phyloP scores from a whole-genome alignment of 2,888 invertebrate genomes.

The Pogonocherus hispidulus region DNA sequence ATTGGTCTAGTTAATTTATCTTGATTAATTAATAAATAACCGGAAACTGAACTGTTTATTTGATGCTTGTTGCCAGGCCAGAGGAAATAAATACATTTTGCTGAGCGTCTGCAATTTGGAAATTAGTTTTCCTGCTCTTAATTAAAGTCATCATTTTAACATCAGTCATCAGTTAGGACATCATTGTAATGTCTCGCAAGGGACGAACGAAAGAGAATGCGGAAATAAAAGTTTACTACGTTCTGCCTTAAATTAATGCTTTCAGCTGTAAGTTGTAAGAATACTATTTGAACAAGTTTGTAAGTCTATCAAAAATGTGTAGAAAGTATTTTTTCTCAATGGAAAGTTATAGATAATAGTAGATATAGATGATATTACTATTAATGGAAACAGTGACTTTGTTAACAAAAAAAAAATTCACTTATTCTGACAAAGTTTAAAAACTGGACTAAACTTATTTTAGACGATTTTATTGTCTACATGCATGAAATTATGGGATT shows the following conservation, averaged over 20 bases:
- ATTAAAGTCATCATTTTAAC: slow-evolving; percentile 16
- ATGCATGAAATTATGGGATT: too few relatives aligned
- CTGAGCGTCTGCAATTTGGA: slow-evolving; percentile 1
- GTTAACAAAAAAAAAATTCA: too few relatives aligned
- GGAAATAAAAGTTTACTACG: slow-evolving; percentile 1
- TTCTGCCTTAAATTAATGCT: neutral
- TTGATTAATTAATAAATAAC: neutral
- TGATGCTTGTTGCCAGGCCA: neutral
- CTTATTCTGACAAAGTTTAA: too few relatives aligned
- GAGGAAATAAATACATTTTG: slow-evolving; percentile 4
- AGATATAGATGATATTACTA: too few relatives aligned
- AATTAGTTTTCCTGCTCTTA: slow-evolving; percentile 6
- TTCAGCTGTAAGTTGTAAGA: neutral
- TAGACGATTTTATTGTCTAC: too few relatives aligned
- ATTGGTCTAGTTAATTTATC: neutral
- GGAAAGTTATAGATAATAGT: too few relatives aligned
- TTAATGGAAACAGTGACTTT: too few relatives aligned
- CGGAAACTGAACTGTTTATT: neutral
- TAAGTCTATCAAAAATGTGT: neutral
- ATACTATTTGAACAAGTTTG: neutral
- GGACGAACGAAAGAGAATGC: neutral
- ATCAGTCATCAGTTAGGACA: neutral
- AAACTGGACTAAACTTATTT: too few relatives aligned
- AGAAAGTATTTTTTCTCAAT: neutral
- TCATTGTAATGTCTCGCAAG: neutral